A percentile compares a stretch with the other conserved stretches of the same genome.
These are phyloP conservation scores for Dendrophyllia cribrosa DNA, from an alignment of 64 coral and sea anemone species.

Conservation along the genomic window DNA sequence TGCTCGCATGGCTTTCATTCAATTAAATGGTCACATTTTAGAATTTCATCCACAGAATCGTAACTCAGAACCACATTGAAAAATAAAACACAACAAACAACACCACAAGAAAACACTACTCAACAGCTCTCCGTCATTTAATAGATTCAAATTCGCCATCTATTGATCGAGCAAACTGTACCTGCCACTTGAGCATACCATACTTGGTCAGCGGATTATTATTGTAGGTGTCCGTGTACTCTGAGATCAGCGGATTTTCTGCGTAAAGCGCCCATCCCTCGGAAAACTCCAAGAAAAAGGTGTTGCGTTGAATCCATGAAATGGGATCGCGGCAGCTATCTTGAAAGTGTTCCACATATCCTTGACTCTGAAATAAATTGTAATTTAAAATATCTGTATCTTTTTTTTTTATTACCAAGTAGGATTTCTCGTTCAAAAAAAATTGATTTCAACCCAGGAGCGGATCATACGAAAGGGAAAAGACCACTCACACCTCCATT, in stretches of 20 bases:
- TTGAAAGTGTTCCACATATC: constrained; percentile 49
- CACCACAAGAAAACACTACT: too few species aligned
- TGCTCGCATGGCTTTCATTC: too few species aligned
- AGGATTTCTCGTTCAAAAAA: too few species aligned
- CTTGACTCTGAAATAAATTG: constrained; percentile 33
- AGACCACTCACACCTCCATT: too few species aligned
- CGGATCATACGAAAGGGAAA: too few species aligned
- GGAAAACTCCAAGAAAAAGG: constrained; percentile 50
- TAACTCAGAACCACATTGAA: too few species aligned
- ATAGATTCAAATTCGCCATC: too few species aligned
- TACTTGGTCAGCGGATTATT: constrained; percentile 57
- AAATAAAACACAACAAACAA: too few species aligned
- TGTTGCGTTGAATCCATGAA: constrained; percentile 47
- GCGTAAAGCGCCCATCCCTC: constrained; percentile 84
- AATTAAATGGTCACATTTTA: too few species aligned
- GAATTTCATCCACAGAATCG: too few species aligned
- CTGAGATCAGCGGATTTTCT: constrained; percentile 65
- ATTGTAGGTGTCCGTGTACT: constrained; percentile 56
- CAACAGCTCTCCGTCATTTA: too few species aligned
- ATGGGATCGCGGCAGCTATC: constrained; percentile 51
- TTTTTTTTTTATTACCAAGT: not conserved
- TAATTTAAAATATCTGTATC: not conserved
- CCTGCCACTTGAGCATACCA: constrained; percentile 88
- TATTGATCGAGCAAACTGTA: not conserved
- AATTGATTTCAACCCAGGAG: too few species aligned